Base-by-base conservation (phyloP, 2,888 invertebrate species). In the Orgyia antiqua region DNA sequence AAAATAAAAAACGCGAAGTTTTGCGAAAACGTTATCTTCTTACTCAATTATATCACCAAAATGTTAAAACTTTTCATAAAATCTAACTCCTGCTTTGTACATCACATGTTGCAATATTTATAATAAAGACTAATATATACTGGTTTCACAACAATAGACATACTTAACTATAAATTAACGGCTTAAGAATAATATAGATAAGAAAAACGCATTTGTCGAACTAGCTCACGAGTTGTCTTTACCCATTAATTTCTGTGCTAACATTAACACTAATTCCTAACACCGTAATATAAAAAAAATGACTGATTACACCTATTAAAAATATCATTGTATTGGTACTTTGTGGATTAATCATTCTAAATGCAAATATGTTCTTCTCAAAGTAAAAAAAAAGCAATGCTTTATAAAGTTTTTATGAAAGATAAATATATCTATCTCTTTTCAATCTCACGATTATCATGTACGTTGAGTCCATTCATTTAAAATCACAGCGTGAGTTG, bases 261-360 rank as follows among this genome's bases (percentile, higher is more conserved):
- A 39, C 42, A 38, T 51, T 27, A 41, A 47, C 42, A 33, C 35
- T 29, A 39, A 39, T n/a, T n/a, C n/a, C n/a, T n/a, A 31, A 36
- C 19, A 29, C 20, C 9, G n/a, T 32, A 18, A 34, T 32, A 29
- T 33, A 40, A 29, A 57, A 58, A 58, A 54, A 54, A 36, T 59
- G 59, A 63, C 37, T 52, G 49, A 60, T 65, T 8, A 8, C 8
- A 23, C 51, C 4, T 25, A 52, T 58, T 56, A 64, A 44, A 43
- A 45, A 29, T 46, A 53, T 50, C 53, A 52, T 55, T 60, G 52
- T 57, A 42, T 36, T 50, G 47, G 51, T 59, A 58, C 53, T 56
- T 43, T 36, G 33, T 40, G 36, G 33, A 66, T 65, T 59, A 58
- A 59, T 62, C 63, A 53, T 34, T 33, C 36, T 40, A 48, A 52